Base-by-base conservation (phyloP, 2,797 vertebrate genomes). In the Muraenolepis orangiensis region DNA sequence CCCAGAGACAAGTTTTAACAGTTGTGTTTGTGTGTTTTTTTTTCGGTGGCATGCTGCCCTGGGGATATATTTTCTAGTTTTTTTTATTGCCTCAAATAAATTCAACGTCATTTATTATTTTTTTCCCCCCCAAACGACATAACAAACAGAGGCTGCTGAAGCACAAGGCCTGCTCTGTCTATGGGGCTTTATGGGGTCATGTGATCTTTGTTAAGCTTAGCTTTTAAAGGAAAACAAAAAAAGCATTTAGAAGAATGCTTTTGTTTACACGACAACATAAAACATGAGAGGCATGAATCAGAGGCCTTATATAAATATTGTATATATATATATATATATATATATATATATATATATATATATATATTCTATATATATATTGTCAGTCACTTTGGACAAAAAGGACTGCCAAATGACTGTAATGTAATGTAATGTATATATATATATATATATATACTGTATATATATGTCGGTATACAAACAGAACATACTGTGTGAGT, bases 1-100 rank as follows among this genome's bases (percentile, higher is more conserved):
- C 87, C 84, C 81, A 79, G 82, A 90, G 88, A 90, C 87, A 76
- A 87, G 90, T 91, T 92, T 90, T 91, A 91, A 93, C 90, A 91
- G 90, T 88, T 83, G 84, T 90, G 88, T 93, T 92, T 91, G 87
- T 92, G 89, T 92, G n/a, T n/a, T n/a, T n/a, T n/a, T n/a, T n/a
- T 93, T 90, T 91, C 82, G 77, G 84, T 91, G 90, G 91, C 87
- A 78, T 8, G 57, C 75, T 79, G 90, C 91, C 87, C 87, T 78
- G 46, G 84, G 86, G 88, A 89, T 92, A 90, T 85, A 89, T 87
- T 91, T 86, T 85, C 78, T 77, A 31, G 46, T 89, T 91, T 64
- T 89, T 91, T 64, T 93, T 92, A 92, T 90, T 89, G 88, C 87
- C 82, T 90, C 85, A 93, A 93, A 93, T 93, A 92, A 93, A 91